Evolutionary conservation across 2,888 invertebrate species (phyloP).

Genomic region (Mesorhabditis sp.): DNA sequence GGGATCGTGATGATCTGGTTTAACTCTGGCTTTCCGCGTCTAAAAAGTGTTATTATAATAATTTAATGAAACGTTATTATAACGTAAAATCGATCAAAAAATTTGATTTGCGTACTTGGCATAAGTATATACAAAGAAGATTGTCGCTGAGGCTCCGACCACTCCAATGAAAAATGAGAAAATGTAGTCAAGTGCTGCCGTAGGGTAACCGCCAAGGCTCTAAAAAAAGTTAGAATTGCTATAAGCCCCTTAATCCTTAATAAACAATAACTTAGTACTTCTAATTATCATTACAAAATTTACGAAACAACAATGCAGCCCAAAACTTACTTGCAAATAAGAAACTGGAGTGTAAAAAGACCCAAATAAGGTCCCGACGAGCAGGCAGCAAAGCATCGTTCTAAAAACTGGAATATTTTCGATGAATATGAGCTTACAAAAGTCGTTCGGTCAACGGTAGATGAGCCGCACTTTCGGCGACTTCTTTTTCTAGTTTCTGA

Average conservation of each 20-base stretch:
- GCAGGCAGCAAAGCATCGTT: slow-evolving; percentile 57
- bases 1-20: slow-evolving; percentile 52
- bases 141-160: slow-evolving; percentile 57
- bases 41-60: neutral
- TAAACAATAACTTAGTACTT: too few relatives aligned
- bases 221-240: too few relatives aligned
- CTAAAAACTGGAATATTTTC: slow-evolving; percentile 43
- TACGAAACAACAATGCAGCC: too few relatives aligned
- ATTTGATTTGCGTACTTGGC: too few relatives aligned
- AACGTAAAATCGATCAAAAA: too few relatives aligned
- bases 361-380: slow-evolving; percentile 61
- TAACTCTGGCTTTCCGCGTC: slow-evolving; percentile 14
- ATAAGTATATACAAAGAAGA: slow-evolving; percentile 59
- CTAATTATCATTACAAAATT: too few relatives aligned
- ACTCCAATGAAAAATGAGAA: slow-evolving; percentile 62
- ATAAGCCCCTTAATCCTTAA: too few relatives aligned
- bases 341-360: slow-evolving; percentile 61
- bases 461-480: slow-evolving; percentile 7
- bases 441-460: slow-evolving; percentile 6
- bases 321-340: slow-evolving; percentile 50
- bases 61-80: too few relatives aligned
- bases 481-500: slow-evolving; percentile 11
- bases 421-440: slow-evolving; percentile 11
- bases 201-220: slow-evolving; percentile 21
- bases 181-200: slow-evolving; percentile 56